Evolutionary conservation across 2,888 invertebrate genomes (phyloP), one percentile per base, ranked within the genome.

Genomic region (Petrolisthes manimaculis): DNA sequence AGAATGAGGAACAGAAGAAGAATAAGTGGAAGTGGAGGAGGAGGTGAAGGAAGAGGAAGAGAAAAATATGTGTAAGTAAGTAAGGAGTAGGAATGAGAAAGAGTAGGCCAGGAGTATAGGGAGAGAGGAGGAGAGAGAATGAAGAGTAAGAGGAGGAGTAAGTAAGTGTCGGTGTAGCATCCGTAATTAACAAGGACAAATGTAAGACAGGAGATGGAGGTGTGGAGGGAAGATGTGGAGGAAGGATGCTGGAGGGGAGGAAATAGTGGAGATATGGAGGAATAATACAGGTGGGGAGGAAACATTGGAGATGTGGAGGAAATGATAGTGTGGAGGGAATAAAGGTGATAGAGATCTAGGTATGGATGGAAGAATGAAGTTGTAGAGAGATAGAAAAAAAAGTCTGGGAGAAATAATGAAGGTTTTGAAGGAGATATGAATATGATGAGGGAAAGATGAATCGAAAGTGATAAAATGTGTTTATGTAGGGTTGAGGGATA

Each of bases 331-430:
- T 8, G 75, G 8, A 21, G 21, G 75, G 75, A 75, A 21, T 9
- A 21, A 75, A 75, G 75, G 75, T 14, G 75, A 75, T 9, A 75
- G 24, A 21, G n/a, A n/a, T n/a, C n/a, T n/a, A n/a, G n/a, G n/a
- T n/a, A n/a, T n/a, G n/a, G n/a, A n/a, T n/a, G n/a, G n/a, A n/a
- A n/a, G n/a, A n/a, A n/a, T n/a, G n/a, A n/a, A n/a, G n/a, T n/a
- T n/a, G n/a, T n/a, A n/a, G n/a, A n/a, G n/a, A n/a, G n/a, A n/a
- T n/a, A n/a, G n/a, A n/a, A n/a, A n/a, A n/a, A n/a, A n/a, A n/a
- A n/a, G n/a, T n/a, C n/a, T n/a, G n/a, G n/a, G n/a, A n/a, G n/a
- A n/a, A n/a, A n/a, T n/a, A n/a, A n/a, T n/a, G n/a, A n/a, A n/a
- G n/a, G n/a, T n/a, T n/a, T n/a, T n/a, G n/a, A n/a, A n/a, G n/a